phyloP scores from a whole-genome alignment of 2,113 vertebrate species.

The Pygoscelis adeliae region DNA sequence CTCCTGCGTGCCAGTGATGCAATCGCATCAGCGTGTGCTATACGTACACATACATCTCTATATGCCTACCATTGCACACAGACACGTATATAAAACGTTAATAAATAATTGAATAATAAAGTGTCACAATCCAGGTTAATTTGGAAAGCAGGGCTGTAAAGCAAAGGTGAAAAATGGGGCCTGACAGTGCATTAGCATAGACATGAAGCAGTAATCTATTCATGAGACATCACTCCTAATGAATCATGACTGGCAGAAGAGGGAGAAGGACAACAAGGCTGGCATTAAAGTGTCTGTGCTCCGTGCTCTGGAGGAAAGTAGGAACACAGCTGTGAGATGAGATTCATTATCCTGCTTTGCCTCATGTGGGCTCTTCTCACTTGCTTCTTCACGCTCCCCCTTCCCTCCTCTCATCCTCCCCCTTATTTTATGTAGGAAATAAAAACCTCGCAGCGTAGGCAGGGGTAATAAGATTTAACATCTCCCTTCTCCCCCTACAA shows the following conservation, averaged over 20 bases:
- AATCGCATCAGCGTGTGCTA: neutral
- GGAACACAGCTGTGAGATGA: slow-evolving; percentile 6
- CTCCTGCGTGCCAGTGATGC: neutral
- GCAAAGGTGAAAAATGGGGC: slow-evolving; percentile 28
- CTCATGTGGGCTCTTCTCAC: neutral
- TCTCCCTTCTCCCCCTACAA: neutral
- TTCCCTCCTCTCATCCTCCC: neutral
- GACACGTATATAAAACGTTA: neutral
- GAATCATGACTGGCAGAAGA: slow-evolving; percentile 37
- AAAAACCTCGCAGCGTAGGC: neutral
- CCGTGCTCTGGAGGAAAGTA: neutral
- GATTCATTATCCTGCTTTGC: neutral
- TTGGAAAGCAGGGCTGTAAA: neutral
- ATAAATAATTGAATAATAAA: slow-evolving; percentile 36
- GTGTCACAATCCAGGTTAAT: neutral
- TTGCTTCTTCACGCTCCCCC: neutral
- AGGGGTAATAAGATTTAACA: neutral
- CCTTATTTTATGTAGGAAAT: neutral
- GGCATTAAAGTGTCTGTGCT: neutral
- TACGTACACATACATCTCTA: neutral
- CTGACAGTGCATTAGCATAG: slow-evolving; percentile 41
- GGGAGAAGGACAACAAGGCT: slow-evolving; percentile 5
- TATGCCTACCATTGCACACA: neutral
- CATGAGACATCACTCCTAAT: slow-evolving; percentile 30
- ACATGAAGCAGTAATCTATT: neutral